Evolutionary conservation across 2,888 invertebrate species (phyloP).

Genomic region (Catocala nupta): DNA sequence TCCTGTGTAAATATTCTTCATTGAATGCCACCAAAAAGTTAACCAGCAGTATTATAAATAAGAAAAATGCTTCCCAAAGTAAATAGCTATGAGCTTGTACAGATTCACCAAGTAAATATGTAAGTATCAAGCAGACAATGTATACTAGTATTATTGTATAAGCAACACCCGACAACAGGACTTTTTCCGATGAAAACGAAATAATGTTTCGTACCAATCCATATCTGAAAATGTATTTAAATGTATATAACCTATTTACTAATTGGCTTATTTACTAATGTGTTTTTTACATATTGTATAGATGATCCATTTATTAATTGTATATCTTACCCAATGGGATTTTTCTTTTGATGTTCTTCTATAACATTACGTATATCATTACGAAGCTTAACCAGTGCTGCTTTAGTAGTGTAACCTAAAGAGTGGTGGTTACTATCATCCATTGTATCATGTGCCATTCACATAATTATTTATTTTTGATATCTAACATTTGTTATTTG

Average conservation of each 20-base stretch:
- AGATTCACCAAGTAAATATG: conserved; percentile 77
- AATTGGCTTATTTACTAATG: neutral
- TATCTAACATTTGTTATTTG: conserved; percentile 5
- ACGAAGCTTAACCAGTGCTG: conserved; percentile 90
- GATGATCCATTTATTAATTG: neutral
- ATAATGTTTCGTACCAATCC: conserved; percentile 72
- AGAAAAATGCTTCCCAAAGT: conserved; percentile 79
- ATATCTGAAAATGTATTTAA: conserved; percentile 65
- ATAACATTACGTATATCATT: conserved; percentile 90
- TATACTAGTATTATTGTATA: conserved; percentile 78
- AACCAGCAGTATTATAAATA: conserved; percentile 75
- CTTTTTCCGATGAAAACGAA: conserved; percentile 83
- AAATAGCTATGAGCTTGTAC: conserved; percentile 76
- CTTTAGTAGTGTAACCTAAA: conserved; percentile 89
- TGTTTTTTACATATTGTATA: too few species aligned
- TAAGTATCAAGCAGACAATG: conserved; percentile 75
- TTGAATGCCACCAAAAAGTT: conserved; percentile 81
- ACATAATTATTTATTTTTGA: conserved; percentile 49
- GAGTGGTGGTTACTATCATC: conserved; percentile 69
- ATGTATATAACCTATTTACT: conserved; percentile 7
- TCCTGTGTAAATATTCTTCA: conserved; percentile 80
- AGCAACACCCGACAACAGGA: conserved; percentile 78
- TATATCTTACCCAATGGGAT: conserved; percentile 71
- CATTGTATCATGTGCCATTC: conserved; percentile 60
- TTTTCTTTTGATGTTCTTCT: conserved; percentile 88